Conservation (phyloP, 2,888 invertebrate species). For the Drosophila quinaria region DNA sequence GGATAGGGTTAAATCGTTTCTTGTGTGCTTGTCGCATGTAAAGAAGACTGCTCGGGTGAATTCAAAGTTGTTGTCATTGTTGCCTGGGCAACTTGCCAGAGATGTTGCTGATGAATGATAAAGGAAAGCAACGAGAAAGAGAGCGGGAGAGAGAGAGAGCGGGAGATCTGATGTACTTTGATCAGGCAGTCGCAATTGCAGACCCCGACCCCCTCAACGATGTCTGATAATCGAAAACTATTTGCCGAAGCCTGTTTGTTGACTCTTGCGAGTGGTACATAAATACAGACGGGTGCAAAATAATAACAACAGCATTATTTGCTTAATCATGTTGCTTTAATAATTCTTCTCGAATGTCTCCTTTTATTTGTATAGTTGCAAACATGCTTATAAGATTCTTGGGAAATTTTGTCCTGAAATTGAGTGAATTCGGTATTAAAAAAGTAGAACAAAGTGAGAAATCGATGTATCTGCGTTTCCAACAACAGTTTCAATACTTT, state of each 20-base stretch:
- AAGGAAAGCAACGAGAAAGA: not conserved
- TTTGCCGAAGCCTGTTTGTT: slow-evolving; percentile 38
- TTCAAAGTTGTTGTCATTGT: slow-evolving; percentile 20
- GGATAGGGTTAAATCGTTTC: not conserved
- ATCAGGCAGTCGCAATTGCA: slow-evolving; percentile 37
- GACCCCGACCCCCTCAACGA: slow-evolving; percentile 43
- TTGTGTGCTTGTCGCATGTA: not conserved
- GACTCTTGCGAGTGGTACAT: slow-evolving; percentile 11
- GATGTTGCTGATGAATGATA: not conserved
- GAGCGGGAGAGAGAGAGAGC: not conserved
- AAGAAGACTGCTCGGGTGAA: not conserved
- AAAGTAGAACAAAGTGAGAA: too few species aligned
- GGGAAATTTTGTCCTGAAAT: too few species aligned
- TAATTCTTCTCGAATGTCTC: too few species aligned
- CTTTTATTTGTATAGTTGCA: too few species aligned
- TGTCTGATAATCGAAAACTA: slow-evolving; percentile 40
- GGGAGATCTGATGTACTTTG: slow-evolving; percentile 39
- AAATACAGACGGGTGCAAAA: not conserved
- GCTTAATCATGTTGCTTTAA: too few species aligned
- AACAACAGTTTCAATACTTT: too few species aligned
- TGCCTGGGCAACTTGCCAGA: slow-evolving; percentile 17
- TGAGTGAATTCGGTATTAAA: too few species aligned
- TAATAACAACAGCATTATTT: too few species aligned
- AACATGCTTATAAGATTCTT: too few species aligned
- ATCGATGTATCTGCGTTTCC: too few species aligned